Base-by-base conservation (phyloP, 2,888 invertebrate genomes). In the Heteropelma amictum region DNA sequence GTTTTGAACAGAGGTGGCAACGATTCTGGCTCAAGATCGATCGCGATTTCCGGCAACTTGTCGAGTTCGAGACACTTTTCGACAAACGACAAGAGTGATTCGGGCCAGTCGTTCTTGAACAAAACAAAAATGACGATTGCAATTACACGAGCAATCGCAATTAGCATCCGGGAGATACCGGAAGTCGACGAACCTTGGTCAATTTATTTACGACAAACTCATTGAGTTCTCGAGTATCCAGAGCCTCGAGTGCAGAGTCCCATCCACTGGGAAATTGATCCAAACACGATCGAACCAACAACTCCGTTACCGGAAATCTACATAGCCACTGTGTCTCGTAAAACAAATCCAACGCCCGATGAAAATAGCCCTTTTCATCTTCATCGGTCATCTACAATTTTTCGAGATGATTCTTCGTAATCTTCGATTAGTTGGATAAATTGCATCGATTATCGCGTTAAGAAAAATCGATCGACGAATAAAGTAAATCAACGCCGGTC, bases 241-340 rank as follows among this genome's bases (percentile, higher is more conserved):
- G 79, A 19, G 81, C 78, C 42, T 85, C 76, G 63, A 93, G 91
- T 78, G 88, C 89, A 0, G 86, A 72, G n/a, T 85, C 69, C 91
- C 92, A 93, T 4, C 91, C 90, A 2, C 84, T 10, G 0, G 93
- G 91, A 77, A 94, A 92, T 69, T 89, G 79, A 7, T 92, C 89
- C 21, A 95, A 88, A 21, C 91, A 86, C 23, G 91, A 89, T 33
- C 91, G 86, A 0, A 91, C 87, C 23, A 95, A 85, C 75, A 95
- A 90, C 72, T 93, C 90, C 0, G 93, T 94, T 80, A 95, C 95
- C 0, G 93, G 91, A 75, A 89, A 90, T 71, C 91, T 92, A 83
- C 92, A 94, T 35, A 95, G 87, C 92, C 93, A 92, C 71, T 93
- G 90, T 80, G 92, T 91, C 40, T 91, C 88, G 65, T 90, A 82